Evolutionary conservation across 2,113 vertebrate genomes (phyloP).

Genomic region (Mastomys coucha): DNA sequence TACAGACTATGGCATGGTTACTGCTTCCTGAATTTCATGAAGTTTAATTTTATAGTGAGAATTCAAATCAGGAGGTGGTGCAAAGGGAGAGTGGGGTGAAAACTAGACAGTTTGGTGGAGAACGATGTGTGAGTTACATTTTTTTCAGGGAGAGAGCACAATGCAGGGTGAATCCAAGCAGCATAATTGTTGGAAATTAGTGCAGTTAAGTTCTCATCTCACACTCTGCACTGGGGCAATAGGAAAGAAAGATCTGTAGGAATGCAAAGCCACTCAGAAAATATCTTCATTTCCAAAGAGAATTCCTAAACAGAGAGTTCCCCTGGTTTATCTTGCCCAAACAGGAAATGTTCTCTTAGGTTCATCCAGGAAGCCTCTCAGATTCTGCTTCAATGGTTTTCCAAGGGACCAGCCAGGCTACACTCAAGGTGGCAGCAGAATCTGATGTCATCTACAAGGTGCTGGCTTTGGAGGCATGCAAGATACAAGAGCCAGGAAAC

Average conservation of each 20-base stretch:
- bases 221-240: background rate
- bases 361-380: background rate
- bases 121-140: background rate
- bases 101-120: background rate
- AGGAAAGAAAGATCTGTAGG: background rate
- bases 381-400: background rate
- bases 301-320: background rate
- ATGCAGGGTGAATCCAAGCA: background rate
- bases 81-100: background rate
- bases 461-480: background rate
- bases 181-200: background rate
- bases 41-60: background rate
- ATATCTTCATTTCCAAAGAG: background rate
- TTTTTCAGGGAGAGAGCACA: background rate
- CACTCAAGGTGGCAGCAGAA: background rate
- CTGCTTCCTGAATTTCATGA: background rate
- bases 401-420: background rate
- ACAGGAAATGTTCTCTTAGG: background rate
- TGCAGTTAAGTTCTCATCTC: background rate
- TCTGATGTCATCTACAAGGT: background rate
- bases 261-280: background rate
- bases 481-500: background rate
- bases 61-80: background rate
- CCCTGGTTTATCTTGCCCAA: background rate
- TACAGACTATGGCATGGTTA: background rate